A percentile compares a stretch with the other conserved stretches of the same genome.
These are phyloP conservation scores for Nemotelus pantherinus DNA, from an alignment of 2,888 invertebrate genomes.

Conservation along the genomic window DNA sequence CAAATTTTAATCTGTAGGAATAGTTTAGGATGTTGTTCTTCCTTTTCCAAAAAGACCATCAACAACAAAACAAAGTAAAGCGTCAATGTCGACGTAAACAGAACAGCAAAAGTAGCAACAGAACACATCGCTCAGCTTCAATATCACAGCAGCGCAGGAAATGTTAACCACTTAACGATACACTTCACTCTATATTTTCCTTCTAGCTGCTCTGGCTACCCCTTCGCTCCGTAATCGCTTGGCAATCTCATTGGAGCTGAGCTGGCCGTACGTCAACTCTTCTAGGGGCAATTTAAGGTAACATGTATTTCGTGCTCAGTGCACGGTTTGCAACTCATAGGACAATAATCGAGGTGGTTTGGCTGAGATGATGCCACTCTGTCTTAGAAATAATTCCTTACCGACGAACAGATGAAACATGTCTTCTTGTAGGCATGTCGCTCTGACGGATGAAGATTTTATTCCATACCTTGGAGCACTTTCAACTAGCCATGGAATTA, in stretches of 20 bases:
- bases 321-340: conserved; percentile 44
- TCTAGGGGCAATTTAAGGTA: conserved; percentile 46
- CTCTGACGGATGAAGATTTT: background rate
- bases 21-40: conserved; percentile 39
- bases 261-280: conserved; percentile 31
- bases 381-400: conserved; percentile 31
- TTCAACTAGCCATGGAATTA: background rate
- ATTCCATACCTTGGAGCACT: conserved; percentile 2
- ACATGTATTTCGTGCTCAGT: conserved; percentile 38
- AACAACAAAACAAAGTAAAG: conserved; percentile 24
- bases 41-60: conserved; percentile 16
- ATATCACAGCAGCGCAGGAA: conserved; percentile 10
- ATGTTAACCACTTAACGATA: conserved; percentile 22
- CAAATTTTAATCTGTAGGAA: conserved; percentile 42
- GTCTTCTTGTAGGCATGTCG: conserved; percentile 26
- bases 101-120: conserved; percentile 31
- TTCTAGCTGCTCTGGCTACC: background rate
- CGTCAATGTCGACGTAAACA: conserved; percentile 22
- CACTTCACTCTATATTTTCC: background rate
- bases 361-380: conserved; percentile 27
- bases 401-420: conserved; percentile 8
- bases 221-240: background rate
- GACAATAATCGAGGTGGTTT: conserved; percentile 46
- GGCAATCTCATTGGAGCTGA: conserved; percentile 18
- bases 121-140: conserved; percentile 34